Base-by-base conservation (phyloP, 30 jellyfish, hydroid and myxozoan species). In the Sanderia malayensis region DNA sequence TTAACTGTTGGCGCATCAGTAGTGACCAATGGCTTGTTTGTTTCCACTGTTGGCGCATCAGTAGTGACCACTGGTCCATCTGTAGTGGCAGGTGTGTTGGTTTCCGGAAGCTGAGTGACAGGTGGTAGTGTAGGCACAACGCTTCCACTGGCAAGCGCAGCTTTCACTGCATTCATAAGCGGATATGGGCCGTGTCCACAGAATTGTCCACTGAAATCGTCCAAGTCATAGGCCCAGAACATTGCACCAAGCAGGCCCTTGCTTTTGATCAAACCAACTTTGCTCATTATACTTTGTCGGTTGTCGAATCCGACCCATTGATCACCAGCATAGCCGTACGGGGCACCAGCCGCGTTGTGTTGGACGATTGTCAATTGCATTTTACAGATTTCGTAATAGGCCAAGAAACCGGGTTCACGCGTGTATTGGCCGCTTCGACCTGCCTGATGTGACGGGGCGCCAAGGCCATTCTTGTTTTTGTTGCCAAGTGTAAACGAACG, bases 361-460 rank as follows among this genome's bases (percentile, higher is more conserved):
- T 37, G 52, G 6, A 37, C 52, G 13, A 37, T 37, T 37, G 52
- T 37, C 52, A 37, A 37, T 4, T 6, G 52, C 52, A 37, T 37
- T 37, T 37, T 37, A 13, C 52, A 37, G 52, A 37, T 37, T 13
- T 37, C 52, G 13, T 89, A 89, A 31, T 74, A 89, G 15, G 95
- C 70, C 80, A 89, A 49, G 58, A 69, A 74, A 27, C 97, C 97
- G 4, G 76, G 86, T 26, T 83, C 94, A 31, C 86, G 30, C 26
- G 97, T 89, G 79, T 74, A 89, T 31, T 70, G 61, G 1, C 97
- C 97, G 23, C 91, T 49, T 37, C 68, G 76, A 0, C 95, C 97
- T 52, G 94, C 87, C 22, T 89, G 94, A 22, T 74, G 57, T 22
- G 84, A 79, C n/a, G 92, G 95, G 32, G 96, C 95, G 7, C 97